Percentiles rank a stretch among this genome's conserved stretches.
Evolutionary conservation across 2,888 invertebrate genomes (phyloP).

Genomic region (Trypoxylon attenuatum): DNA sequence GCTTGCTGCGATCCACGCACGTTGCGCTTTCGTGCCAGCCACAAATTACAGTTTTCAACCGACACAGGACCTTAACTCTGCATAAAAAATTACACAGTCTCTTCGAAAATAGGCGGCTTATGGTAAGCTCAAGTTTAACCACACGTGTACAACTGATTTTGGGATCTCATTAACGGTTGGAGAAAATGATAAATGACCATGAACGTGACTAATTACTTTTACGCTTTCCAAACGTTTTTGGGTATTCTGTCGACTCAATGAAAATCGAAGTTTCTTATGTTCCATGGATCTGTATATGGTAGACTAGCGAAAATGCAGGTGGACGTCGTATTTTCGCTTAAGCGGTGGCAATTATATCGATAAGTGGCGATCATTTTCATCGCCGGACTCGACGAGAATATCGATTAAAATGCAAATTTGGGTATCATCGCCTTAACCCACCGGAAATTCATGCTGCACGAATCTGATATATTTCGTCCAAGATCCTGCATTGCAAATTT

Average conservation of each 20-base stretch:
- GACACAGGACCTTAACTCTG: conserved; percentile 41
- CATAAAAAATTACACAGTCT: conserved; percentile 58
- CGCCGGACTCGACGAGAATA: neutral
- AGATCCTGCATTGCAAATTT: too few relatives aligned
- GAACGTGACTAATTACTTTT: conserved; percentile 24
- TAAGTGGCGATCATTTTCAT: neutral
- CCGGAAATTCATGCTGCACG: too few relatives aligned
- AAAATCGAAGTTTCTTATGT: too few relatives aligned
- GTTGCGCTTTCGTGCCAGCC: conserved; percentile 11
- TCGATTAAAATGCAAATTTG: neutral
- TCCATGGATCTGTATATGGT: too few relatives aligned
- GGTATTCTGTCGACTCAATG: neutral
- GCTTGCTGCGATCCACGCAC: conserved; percentile 41
- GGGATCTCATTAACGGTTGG: conserved; percentile 38
- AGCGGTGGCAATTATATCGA: too few relatives aligned
- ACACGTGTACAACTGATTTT: conserved; percentile 42
- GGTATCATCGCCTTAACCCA: neutral
- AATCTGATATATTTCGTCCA: too few relatives aligned
- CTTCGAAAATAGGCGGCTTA: conserved; percentile 50
- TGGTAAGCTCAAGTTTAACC: conserved; percentile 19
- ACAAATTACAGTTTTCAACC: conserved; percentile 52
- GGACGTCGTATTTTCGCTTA: too few relatives aligned
- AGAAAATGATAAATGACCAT: conserved; percentile 25
- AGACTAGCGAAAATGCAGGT: too few relatives aligned
- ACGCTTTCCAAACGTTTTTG: neutral